Conservation (phyloP, 1,140 invertebrate species). For the Cotesia vestalis region DNA sequence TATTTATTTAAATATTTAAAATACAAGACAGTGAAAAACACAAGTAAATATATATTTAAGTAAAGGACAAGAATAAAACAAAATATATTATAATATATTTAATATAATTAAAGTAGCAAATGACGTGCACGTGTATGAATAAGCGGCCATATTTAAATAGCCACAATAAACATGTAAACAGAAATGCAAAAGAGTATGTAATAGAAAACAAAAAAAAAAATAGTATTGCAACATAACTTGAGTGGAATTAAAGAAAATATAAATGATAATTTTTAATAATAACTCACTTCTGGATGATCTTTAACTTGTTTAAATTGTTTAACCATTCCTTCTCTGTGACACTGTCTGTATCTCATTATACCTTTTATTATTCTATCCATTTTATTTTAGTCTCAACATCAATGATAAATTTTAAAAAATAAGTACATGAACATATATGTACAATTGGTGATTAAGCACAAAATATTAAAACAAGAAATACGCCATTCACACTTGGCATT, state of each 20-base stretch:
- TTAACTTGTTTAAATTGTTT: slow-evolving; percentile 88
- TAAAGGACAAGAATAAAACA: neutral
- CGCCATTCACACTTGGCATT: neutral
- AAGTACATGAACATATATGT: neutral
- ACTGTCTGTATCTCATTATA: slow-evolving; percentile 86
- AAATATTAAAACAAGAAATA: neutral
- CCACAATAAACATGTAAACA: slow-evolving; percentile 16
- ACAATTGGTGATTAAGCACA: slow-evolving; percentile 4
- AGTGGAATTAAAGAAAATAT: too few species aligned
- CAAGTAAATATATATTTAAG: too few species aligned
- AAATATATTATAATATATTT: neutral
- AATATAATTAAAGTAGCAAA: neutral
- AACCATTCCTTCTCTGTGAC: slow-evolving; percentile 84
- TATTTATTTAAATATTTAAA: too few species aligned
- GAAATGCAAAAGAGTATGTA: neutral
- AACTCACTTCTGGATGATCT: slow-evolving; percentile 85
- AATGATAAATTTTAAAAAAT: slow-evolving; percentile 7
- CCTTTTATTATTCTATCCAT: slow-evolving; percentile 89
- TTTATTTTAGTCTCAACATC: slow-evolving; percentile 9
- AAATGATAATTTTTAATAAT: neutral
- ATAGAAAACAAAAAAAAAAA: too few species aligned
- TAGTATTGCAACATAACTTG: too few species aligned
- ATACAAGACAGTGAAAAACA: too few species aligned
- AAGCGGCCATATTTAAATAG: slow-evolving; percentile 24
- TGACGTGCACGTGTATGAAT: slow-evolving; percentile 1